Evolutionary conservation across 2,113 vertebrate genomes (phyloP), one percentile per base, ranked within the genome.

Genomic region (Eurypyga helias): DNA sequence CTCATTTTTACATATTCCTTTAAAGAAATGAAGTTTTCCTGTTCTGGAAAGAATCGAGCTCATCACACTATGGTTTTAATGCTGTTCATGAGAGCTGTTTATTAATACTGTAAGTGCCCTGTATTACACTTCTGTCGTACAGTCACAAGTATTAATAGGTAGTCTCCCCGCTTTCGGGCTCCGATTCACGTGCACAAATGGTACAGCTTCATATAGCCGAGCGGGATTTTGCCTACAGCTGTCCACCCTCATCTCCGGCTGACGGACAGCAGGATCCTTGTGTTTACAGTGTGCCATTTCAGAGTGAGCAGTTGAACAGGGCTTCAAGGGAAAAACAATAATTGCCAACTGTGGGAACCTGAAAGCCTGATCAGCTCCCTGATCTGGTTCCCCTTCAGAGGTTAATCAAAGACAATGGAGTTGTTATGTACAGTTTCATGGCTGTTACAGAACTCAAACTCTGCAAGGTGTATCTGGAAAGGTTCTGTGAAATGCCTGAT

Each of bases 141-240:
- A 19, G 26, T 33, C n/a, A 71, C 49, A 86, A 71, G 34, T 12
- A 75, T 9, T 55, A 58, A 33, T 4, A 60, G 43, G 65, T 17
- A 66, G 33, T 3, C 17, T n/a, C 57, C 83, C 52, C 41, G 54
- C 54, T 65, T 45, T n/a, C 0, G 1, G 61, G 65, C 69, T 81
- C 19, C 0, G 0, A 70, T 45, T 82, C 82, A 69, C 1, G 0
- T 48, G 57, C 2, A 7, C 87, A 87, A 57, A 55, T 18, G 55
- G 36, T 23, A 34, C 43, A 51, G 76, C 52, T 48, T 77, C 87
- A n/a, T n/a, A 17, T 2, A 77, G 64, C 36, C 51, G 65, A 36
- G 17, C 67, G 0, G 3, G 52, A 9, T 58, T 89, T 54, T 69
- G 43, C 64, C 14, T 34, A 23, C 92, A 90, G 88, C 88, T 93